Evolutionary conservation across 2,888 invertebrate genomes (phyloP), one percentile per base, ranked within the genome.

Genomic region (Steinernema scapterisci): DNA sequence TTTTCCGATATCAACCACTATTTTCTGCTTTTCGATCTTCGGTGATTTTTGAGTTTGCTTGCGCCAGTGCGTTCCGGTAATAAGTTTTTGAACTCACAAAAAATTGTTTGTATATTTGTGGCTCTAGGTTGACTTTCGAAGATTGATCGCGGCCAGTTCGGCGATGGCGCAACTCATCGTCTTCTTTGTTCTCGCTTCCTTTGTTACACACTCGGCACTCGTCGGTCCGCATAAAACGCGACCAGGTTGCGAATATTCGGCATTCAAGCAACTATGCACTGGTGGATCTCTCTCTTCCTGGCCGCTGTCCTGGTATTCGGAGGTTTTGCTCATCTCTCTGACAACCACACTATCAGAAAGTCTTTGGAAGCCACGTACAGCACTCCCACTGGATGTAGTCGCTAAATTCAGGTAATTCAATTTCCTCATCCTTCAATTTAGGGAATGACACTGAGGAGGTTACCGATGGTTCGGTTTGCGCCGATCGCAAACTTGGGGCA

Each of bases 1-100:
- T 21, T 76, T 0, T 21, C 73, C 2, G 74, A 74, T 11, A 71
- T 76, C 9, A 79, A 82, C 63, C 78, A n/a, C n/a, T n/a, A n/a
- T n/a, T n/a, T n/a, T n/a, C n/a, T n/a, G n/a, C n/a, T n/a, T n/a
- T n/a, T n/a, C n/a, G n/a, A n/a, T n/a, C n/a, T n/a, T n/a, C n/a
- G n/a, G n/a, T n/a, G n/a, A n/a, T 44, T 76, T 81, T 70, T 81
- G 72, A 76, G 21, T 51, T 46, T 71, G 27, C 9, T 38, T 38
- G 38, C 38, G 38, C 38, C 38, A 6, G 9, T 38, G 38, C n/a
- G 38, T 38, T 9, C 38, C 38, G 3, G 38, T 38, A 9, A 75
- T 38, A 9, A 38, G 3, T 38, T 38, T 38, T 38, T 38, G 38
- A 38, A 9, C 9, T 38, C 38, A 9, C 5, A 3, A 38, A 38